Evolutionary conservation across 2,113 vertebrate genomes (phyloP), one percentile per base, ranked within the genome.

Genomic region (Porphyrio hochstetteri): DNA sequence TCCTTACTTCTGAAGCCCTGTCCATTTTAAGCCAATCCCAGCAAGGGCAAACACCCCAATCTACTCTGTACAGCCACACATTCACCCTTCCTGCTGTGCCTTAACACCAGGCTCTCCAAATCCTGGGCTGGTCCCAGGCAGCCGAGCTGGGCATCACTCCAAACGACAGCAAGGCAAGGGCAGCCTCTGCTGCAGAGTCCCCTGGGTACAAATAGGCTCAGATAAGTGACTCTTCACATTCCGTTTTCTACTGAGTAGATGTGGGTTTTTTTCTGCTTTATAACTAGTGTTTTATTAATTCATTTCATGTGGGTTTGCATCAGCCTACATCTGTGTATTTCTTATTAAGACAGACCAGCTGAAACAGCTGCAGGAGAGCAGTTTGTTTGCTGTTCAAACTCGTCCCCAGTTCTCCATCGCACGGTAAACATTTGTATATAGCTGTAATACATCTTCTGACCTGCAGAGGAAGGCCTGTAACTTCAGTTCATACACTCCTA

Each of bases 91-190:
- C 36, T 15, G 24, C 33, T 10, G 14, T 48, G 50, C 29, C 60
- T 56, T 10, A 23, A 23, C 8, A 24, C 9, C n/a, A 23, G 25
- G 56, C 31, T 68, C 21, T 60, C 40, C 86, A 68, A 15, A 24
- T 6, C 21, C 40, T 8, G 4, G 16, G 40, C 28, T 0, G 2
- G 31, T 24, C n/a, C 24, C 1, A 0, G 40, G 24, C 55, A 63
- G 50, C 3, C 1, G 55, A 20, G 63, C 35, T 20, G 20, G n/a
- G 44, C 31, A 1, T 28, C 11, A 0, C 33, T 75, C 61, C 68
- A 29, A 40, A 29, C 0, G 1, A 7, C 13, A 44, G 40, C 65
- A 61, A 17, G 14, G 16, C 52, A 46, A 35, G 0, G 13, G 38
- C 46, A 44, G 19, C 33, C 50, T 60, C 38, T 15, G 27, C 46